Evolutionary conservation across 1,140 invertebrate species (phyloP).

Genomic region (Macrosteles quadrilineatus): DNA sequence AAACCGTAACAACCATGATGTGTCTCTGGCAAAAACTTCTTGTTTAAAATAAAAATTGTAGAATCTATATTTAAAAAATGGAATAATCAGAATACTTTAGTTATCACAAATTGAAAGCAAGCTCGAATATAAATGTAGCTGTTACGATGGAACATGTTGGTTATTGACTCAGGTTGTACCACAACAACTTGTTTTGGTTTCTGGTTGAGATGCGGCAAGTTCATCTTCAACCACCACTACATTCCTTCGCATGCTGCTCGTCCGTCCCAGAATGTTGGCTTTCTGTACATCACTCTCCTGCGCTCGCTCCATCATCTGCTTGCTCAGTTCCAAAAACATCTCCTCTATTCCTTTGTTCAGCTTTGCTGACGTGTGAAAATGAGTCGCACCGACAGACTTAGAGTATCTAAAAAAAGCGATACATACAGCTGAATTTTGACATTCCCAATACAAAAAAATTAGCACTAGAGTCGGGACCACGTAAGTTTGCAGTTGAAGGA

Average conservation of each 20-base stretch:
- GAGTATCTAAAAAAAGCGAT: constrained; percentile 71
- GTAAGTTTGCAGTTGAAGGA: no score
- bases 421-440: no score
- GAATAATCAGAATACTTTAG: no score
- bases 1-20: no score
- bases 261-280: constrained; percentile 53
- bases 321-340: constrained; percentile 85
- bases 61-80: no score
- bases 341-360: constrained; percentile 91
- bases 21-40: no score
- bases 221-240: constrained; percentile 66
- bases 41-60: no score
- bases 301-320: constrained; percentile 62
- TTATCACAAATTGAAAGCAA: background rate
- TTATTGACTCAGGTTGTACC: background rate
- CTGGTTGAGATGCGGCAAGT: constrained; percentile 41
- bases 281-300: constrained; percentile 53
- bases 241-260: constrained; percentile 57
- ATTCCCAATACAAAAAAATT: no score
- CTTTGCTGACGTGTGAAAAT: constrained; percentile 96
- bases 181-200: constrained; percentile 32
- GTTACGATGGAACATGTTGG: background rate
- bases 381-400: constrained; percentile 87
- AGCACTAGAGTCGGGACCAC: no score
- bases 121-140: background rate